Evolutionary conservation across 1,140 invertebrate genomes (phyloP).

Genomic region (silkworm (Bombyx mori)): DNA sequence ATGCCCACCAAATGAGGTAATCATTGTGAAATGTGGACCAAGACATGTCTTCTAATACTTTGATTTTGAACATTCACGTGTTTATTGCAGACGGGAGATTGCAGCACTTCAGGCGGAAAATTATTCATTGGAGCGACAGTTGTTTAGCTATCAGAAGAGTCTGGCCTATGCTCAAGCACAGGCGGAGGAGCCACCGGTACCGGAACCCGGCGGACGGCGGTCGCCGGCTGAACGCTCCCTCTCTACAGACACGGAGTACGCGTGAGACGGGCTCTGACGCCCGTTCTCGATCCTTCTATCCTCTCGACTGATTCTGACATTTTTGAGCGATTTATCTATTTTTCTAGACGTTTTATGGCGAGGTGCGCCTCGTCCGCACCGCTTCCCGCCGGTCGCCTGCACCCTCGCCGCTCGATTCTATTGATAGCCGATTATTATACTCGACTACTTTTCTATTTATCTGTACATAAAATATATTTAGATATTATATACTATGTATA

Average conservation of each 20-base stretch:
- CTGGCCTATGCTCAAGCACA: constrained; percentile 82
- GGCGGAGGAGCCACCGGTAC: constrained; percentile 64
- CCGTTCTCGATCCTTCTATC: constrained; percentile 64
- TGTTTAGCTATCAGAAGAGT: constrained; percentile 90
- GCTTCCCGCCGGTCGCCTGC: constrained; percentile 64
- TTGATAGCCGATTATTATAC: constrained; percentile 67
- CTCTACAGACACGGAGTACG: constrained; percentile 82
- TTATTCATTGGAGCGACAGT: constrained; percentile 86
- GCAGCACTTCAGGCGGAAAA: constrained; percentile 88
- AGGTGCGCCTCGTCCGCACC: constrained; percentile 63
- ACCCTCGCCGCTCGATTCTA: constrained; percentile 67
- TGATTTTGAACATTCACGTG: not conserved
- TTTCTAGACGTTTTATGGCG: constrained; percentile 69
- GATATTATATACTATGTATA: constrained; percentile 71
- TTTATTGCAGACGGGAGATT: constrained; percentile 80
- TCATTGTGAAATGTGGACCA: constrained; percentile 1
- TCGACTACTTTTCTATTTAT: constrained; percentile 70
- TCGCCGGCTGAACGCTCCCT: constrained; percentile 74
- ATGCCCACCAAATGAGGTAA: constrained; percentile 89
- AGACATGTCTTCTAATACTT: not conserved
- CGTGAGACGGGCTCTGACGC: constrained; percentile 71
- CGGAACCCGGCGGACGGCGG: constrained; percentile 59
- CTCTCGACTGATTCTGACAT: constrained; percentile 66
- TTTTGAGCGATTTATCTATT: constrained; percentile 72
- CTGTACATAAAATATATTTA: constrained; percentile 71